phyloP scores from a whole-genome alignment of 2,113 vertebrate species.

The Shinisaurus crocodilurus region DNA sequence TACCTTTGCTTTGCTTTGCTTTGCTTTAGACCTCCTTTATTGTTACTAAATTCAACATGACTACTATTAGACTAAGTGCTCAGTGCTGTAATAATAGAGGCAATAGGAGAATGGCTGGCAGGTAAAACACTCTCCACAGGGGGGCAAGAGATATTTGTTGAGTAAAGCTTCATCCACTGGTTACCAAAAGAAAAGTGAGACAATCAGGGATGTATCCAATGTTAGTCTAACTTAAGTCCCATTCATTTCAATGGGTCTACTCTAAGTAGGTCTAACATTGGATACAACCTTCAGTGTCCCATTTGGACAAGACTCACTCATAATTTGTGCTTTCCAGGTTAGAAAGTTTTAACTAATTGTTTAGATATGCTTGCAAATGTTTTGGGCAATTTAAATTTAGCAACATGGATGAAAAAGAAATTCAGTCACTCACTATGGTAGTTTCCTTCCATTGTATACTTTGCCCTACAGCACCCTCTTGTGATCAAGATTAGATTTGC shows the following conservation, averaged over 20 bases:
- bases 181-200: not conserved
- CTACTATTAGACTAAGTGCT: not conserved
- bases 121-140: not conserved
- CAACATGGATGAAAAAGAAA: not conserved
- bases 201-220: not conserved
- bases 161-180: not conserved
- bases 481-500: slow-evolving; percentile 44
- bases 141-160: not conserved
- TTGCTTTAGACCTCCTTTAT: not conserved
- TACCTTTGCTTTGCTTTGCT: not conserved
- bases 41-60: not conserved
- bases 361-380: slow-evolving; percentile 18
- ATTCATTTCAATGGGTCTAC: no score
- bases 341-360: not conserved
- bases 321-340: not conserved
- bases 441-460: slow-evolving; percentile 8
- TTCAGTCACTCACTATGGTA: not conserved
- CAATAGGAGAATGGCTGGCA: not conserved
- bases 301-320: not conserved
- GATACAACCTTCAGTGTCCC: not conserved
- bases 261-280: no score
- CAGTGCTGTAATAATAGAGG: not conserved
- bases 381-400: slow-evolving; percentile 8
- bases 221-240: no score
- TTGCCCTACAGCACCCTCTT: slow-evolving; percentile 65